Evolutionary conservation across 2,113 vertebrate species (phyloP), one percentile per base, ranked within the genome.

Genomic region (Macquaria australasica): DNA sequence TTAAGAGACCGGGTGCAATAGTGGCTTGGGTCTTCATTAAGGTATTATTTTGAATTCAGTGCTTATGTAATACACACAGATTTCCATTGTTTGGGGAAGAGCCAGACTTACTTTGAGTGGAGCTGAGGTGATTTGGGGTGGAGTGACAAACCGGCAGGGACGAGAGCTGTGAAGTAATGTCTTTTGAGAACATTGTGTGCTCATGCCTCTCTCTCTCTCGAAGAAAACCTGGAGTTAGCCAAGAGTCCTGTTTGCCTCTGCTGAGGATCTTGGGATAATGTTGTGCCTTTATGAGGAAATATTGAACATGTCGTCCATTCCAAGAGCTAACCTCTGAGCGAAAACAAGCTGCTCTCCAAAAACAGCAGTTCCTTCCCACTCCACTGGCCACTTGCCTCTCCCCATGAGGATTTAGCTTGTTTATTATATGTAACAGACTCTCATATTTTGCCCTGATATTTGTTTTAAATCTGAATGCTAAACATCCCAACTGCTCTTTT

Each of bases 161-260:
- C 62, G 60, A 66, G 76, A 88, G 77, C 85, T 80, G 88, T 92
- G 89, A 92, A 91, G 89, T 94, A n/a, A 92, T 92, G 92, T 92
- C 93, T 90, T 91, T 86, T 74, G 62, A 91, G 93, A 94, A 95
- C 94, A 93, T 86, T 85, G 76, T 93, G 92, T 95, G 88, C 94
- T 95, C 82, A 55, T 83, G 69, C 53, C 75, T 80, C 86, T 77
- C 71, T 81, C 75, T 80, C 86, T 77, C 71, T 81, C 31, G 0
- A 56, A 43, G 34, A 66, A 68, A 78, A 25, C n/a, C 67, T 41
- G 25, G 25, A 89, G 77, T 87, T 86, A 77, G 77, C 87, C 82
- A 85, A 76, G 50, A 88, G 87, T 86, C 43, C 67, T 72, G 75
- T 92, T 87, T 81, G 77, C 88, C 83, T 92, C 90, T 81, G 81